Base-by-base conservation (phyloP, 2,797 vertebrate species). In the Ctenopoma multispine region DNA sequence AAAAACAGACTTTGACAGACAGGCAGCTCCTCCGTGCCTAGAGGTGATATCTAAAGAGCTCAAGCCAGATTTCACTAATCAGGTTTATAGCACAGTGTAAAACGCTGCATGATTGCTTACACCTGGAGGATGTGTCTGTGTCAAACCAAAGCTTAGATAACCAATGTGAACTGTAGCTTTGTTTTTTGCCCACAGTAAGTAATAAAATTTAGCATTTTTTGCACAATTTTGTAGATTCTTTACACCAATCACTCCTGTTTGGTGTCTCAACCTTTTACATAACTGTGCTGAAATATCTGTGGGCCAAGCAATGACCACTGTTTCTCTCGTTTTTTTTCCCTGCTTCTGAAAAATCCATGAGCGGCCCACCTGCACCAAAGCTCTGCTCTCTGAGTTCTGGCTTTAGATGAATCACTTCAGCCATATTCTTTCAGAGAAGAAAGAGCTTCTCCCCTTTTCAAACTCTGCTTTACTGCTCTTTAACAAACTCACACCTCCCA, bases 401-500 rank as follows among this genome's bases (percentile, higher is more conserved):
- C 79, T 70, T 63, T 0, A 48, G 75, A 83, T 85, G 80, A 90
- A 34, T 85, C 80, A 83, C 53, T 61, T 24, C 13, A 47, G 21
- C 54, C 64, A 27, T 44, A 63, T 63, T 83, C 78, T 79, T 72
- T 69, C 41, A 79, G 62, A 53, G 56, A 63, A 47, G 63, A 38
- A 31, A 79, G 72, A 79, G 59, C 64, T 47, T 83, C 75, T 47
- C 72, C 77, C 78, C 57, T 57, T 65, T 63, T 60, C 38, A 62
- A 78, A 77, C 71, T 81, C 64, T 55, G 60, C 50, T 65, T 69
- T 58, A 40, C 53, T 50, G 41, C 66, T 71, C 63, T 71, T 41
- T 75, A 84, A 63, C 68, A 63, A 59, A 36, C 66, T 84, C 83
- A 68, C 78, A 82, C 81, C 85, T 77, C 85, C 89, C 75, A 82